Base-by-base conservation (phyloP, 2,797 vertebrate genomes). In the Tragopan temminckii region DNA sequence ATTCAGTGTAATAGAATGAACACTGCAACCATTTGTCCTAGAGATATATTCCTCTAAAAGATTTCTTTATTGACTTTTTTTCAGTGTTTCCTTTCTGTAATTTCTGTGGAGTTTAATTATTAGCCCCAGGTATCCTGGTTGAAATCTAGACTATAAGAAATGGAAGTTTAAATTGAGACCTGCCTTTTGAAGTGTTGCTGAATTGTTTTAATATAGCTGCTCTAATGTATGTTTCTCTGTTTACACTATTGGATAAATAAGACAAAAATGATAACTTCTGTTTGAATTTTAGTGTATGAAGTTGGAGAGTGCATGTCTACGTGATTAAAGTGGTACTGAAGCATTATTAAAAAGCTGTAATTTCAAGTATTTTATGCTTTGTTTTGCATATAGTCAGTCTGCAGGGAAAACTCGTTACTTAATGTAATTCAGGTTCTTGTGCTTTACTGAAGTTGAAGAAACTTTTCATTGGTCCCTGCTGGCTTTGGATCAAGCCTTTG, bases 21-120 rank as follows among this genome's bases (percentile, higher is more conserved):
- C 58, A 53, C 48, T 80, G 80, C 62, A 70, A 53, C 68, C 71
- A 72, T 95, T 95, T 84, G 14, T 79, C 78, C 31, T 21, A 52
- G 81, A 86, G 59, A 89, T 50, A 57, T 36, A 72, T 91, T 88
- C 35, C n/a, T 81, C 66, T 95, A 78, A 93, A 95, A 94, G 52
- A 52, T 52, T 93, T 90, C 75, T 72, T 72, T 92, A 95, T 80
- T 95, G 85, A 89, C 88, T 78, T 89, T 82, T 86, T 40, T 55
- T 7, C 46, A 23, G 64, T 93, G 95, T 66, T 96, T 35, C 18
- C 21, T 95, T 93, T 74, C 48, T 94, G 33, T 95, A 94, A 94
- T 95, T 85, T 96, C 72, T 36, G n/a, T 80, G 80, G 50, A 85
- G 64, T 45, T 94, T 97, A 96, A 95, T 97, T 90, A 86, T 88